phyloP scores from a whole-genome alignment of 2,113 vertebrate species.

The Ameiurus melas region DNA sequence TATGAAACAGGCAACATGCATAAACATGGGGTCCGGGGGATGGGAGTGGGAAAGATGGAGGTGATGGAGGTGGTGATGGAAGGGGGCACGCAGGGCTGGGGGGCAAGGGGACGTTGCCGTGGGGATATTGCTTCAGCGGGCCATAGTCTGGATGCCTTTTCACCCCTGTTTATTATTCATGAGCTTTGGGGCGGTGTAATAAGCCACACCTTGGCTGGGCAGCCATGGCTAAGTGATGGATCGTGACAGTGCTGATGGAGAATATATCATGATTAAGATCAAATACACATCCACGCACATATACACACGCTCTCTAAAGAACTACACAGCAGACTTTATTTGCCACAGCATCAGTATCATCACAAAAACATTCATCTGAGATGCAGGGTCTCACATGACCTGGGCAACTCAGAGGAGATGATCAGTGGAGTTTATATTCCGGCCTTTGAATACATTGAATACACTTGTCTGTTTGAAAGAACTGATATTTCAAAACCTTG shows the following conservation, averaged over 20 bases:
- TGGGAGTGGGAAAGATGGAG: conserved; percentile 68
- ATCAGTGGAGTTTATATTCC: neutral
- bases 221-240: conserved; percentile 87
- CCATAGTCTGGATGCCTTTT: conserved; percentile 83
- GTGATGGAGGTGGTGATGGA: conserved; percentile 85
- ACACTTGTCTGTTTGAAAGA: neutral
- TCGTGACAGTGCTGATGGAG: conserved; percentile 89
- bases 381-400: conserved; percentile 20
- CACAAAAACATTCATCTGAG: conserved; percentile 43
- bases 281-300: conserved; percentile 74
- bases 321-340: conserved; percentile 35
- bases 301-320: conserved; percentile 47
- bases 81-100: conserved; percentile 42
- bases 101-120: conserved; percentile 42
- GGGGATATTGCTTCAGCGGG: conserved; percentile 52
- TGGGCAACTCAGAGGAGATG: conserved; percentile 6
- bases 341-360: conserved; percentile 44
- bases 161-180: conserved; percentile 97
- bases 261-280: conserved; percentile 96
- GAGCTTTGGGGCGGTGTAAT: conserved; percentile 86
- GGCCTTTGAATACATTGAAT: neutral
- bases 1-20: conserved; percentile 99
- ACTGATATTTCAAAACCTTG: conserved; percentile 8
- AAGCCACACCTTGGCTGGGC: conserved; percentile 93
- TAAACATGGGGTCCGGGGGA: conserved; percentile 89